Evolutionary conservation across 2,113 vertebrate genomes (phyloP).

Genomic region (Symphodus melops): DNA sequence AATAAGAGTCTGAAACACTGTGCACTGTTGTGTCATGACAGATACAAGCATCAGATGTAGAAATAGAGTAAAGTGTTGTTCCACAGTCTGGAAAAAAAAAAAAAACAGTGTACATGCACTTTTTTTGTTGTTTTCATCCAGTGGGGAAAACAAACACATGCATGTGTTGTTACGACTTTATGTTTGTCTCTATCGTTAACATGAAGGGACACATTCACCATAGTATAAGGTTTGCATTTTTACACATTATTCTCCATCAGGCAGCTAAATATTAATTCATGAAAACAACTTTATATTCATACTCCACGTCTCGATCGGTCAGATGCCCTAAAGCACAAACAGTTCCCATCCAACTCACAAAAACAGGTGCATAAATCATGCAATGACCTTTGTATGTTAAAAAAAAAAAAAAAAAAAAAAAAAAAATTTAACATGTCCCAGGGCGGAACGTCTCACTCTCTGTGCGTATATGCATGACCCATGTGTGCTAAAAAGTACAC

Average conservation of each 20-base stretch:
- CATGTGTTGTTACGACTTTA: not conserved
- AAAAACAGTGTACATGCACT: not conserved
- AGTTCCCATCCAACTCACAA: conserved; percentile 59
- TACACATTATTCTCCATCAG: conserved; percentile 12
- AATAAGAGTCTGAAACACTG: conserved; percentile 59
- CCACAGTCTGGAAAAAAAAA: conserved; percentile 2
- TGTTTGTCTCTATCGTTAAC: not conserved
- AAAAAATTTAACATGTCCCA: conserved; percentile 46
- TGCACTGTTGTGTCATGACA: conserved; percentile 44
- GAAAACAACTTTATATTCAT: conserved; percentile 66
- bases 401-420: conserved; percentile 58
- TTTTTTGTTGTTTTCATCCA: not conserved
- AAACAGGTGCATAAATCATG: conserved; percentile 77
- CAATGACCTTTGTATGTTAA: conserved; percentile 68
- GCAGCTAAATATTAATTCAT: conserved; percentile 51
- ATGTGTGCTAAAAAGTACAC: conserved; percentile 17
- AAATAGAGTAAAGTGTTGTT: conserved; percentile 16
- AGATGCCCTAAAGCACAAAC: conserved; percentile 70
- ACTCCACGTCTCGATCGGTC: conserved; percentile 60
- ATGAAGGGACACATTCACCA: not conserved
- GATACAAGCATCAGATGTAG: conserved; percentile 36
- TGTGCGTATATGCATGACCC: not conserved
- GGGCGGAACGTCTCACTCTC: conserved; percentile 12
- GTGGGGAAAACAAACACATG: not conserved
- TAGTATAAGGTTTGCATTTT: conserved; percentile 2